phyloP scores from a whole-genome alignment of 2,888 invertebrate genomes.

The Tenodera sinensis region DNA sequence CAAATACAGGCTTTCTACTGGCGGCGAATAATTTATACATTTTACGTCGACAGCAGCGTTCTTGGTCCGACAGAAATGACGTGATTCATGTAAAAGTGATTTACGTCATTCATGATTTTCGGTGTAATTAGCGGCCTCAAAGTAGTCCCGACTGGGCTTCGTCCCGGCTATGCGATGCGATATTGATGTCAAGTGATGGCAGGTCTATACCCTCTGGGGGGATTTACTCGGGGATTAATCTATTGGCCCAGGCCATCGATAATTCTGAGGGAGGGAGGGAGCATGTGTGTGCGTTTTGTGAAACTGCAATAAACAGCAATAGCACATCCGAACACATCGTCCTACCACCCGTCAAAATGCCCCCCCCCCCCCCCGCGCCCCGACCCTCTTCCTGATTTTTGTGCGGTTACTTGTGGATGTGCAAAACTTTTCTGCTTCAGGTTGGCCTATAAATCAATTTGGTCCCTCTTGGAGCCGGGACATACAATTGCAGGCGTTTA shows the following conservation, averaged over 20 bases:
- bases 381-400: too few relatives aligned
- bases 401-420: neutral
- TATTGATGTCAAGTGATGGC: neutral
- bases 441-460: neutral
- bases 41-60: neutral
- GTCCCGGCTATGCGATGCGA: neutral
- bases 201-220: neutral
- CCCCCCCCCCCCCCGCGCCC: too few relatives aligned
- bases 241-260: neutral
- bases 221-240: neutral
- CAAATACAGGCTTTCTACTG: neutral
- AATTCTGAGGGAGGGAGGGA: neutral
- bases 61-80: neutral
- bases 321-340: neutral
- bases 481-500: neutral
- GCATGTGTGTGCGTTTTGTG: neutral
- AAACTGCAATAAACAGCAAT: neutral
- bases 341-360: neutral
- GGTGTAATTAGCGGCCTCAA: neutral
- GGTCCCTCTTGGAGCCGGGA: neutral
- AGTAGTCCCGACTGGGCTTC: neutral
- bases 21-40: neutral
- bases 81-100: conserved; percentile 8
- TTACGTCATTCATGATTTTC: conserved; percentile 2
- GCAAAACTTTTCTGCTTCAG: neutral